Conservation (phyloP, 1,140 invertebrate genomes). For the Drosophila watanabei region DNA sequence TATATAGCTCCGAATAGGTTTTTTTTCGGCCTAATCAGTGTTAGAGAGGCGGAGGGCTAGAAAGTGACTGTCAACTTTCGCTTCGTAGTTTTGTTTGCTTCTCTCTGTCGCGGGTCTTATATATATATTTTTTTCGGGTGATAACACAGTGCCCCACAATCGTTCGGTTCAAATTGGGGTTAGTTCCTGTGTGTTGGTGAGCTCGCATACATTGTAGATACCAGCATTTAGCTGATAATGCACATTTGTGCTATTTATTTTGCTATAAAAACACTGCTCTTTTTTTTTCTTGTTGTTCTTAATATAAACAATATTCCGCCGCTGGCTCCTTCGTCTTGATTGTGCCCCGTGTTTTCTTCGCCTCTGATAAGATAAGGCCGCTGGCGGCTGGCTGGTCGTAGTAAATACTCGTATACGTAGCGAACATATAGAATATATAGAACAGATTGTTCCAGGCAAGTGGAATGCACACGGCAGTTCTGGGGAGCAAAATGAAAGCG, state of each 20-base stretch:
- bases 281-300: constrained; percentile 51
- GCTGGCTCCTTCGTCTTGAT: constrained; percentile 4
- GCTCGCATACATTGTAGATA: constrained; percentile 40
- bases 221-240: constrained; percentile 72
- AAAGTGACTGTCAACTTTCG: constrained; percentile 67
- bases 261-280: constrained; percentile 57
- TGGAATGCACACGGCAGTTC: constrained; percentile 21
- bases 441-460: constrained; percentile 8
- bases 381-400: constrained; percentile 1
- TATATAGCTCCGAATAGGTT: neutral
- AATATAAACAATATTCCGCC: constrained; percentile 55
- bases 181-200: constrained; percentile 56
- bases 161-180: constrained; percentile 80
- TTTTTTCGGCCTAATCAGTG: constrained; percentile 40
- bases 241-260: constrained; percentile 83
- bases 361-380: constrained; percentile 51
- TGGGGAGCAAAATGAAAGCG: constrained; percentile 29
- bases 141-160: constrained; percentile 83
- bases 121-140: constrained; percentile 46
- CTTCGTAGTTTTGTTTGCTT: constrained; percentile 21
- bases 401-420: constrained; percentile 17
- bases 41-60: neutral
- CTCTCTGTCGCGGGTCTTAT: constrained; percentile 14
- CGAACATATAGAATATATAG: constrained; percentile 1
- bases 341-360: constrained; percentile 44